Base-by-base conservation (phyloP, 2,888 invertebrate genomes). In the Mystacides longicornis region DNA sequence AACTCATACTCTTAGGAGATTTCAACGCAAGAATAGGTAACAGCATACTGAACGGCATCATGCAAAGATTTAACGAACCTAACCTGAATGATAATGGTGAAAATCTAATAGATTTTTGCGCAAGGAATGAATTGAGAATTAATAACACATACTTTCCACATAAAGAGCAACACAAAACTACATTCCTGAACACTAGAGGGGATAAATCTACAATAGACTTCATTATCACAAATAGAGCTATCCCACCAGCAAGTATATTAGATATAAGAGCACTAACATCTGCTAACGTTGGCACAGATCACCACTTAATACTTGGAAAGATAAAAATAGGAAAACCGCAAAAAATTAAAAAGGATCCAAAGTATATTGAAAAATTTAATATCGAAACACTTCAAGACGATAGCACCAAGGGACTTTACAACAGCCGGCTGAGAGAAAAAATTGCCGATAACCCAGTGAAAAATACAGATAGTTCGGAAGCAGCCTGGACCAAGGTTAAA, bases 91-190 rank as follows among this genome's bases (percentile, higher is more conserved):
- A 16, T 14, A 43, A 43, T 18, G 43, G 43, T 14, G 43, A 43
- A 11, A 16, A 5, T 5, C 43, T 43, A 5, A n/a, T 18, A 16
- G 16, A 43, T 5, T 11, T 43, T 14, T 43, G 43, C 16, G 16
- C 43, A 5, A 11, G 18, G 9, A 31, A 31, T 31, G 31, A 31
- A 31, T n/a, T n/a, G n/a, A n/a, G n/a, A n/a, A n/a, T n/a, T n/a
- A 43, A 43, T 43, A 43, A 43, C 16, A 43, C 43, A 11, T 43
- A 16, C 18, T 43, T 43, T 43, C 43, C 14, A n/a, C 43, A 43
- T n/a, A 43, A 43, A 43, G 11, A 7, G 16, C 43, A 43, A n/a
- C 43, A 43, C 43, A 43, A 16, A 18, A 14, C 4, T 43, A 43
- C 43, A 11, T 43, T 43, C 18, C 16, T 14, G 31, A 31, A 31